A percentile compares a stretch with the other conserved stretches of the same genome.
Conservation (phyloP, 2,797 vertebrate species). For the Sphenodon punctatus region DNA sequence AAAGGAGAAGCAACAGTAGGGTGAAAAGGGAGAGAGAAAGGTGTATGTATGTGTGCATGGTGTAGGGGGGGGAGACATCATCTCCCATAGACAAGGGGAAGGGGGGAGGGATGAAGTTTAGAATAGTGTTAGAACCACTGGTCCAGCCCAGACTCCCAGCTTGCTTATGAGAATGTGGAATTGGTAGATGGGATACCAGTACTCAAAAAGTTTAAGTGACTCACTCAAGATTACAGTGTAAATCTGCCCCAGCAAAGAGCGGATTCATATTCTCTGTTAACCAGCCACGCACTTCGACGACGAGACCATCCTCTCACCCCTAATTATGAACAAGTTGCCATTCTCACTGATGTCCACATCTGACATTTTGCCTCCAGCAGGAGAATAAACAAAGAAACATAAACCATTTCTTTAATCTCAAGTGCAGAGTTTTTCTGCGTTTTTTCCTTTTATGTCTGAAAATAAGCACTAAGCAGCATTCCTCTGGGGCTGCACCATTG, state of each 20-base stretch:
- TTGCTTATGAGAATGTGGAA: too few species aligned
- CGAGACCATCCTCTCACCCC: neutral
- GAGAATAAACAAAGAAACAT: slow-evolving; percentile 10
- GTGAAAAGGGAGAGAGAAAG: too few species aligned
- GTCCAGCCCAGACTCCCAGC: too few species aligned
- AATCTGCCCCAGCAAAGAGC: neutral
- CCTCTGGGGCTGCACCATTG: neutral
- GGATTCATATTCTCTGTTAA: neutral
- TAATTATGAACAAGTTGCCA: neutral
- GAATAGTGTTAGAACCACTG: too few species aligned
- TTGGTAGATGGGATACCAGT: neutral
- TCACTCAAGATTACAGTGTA: neutral
- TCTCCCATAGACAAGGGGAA: too few species aligned
- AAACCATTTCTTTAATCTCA: neutral
- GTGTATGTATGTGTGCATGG: too few species aligned
- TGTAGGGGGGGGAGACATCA: too few species aligned
- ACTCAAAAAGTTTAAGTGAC: neutral
- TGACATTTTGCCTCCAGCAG: neutral
- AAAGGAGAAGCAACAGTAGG: too few species aligned
- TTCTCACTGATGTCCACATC: neutral
- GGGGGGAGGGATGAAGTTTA: too few species aligned
- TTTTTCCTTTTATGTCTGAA: neutral
- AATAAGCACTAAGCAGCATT: neutral
- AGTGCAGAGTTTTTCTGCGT: neutral
- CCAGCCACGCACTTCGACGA: neutral